phyloP scores from a whole-genome alignment of 2,888 invertebrate genomes.

The Onthophagus sagittarius region DNA sequence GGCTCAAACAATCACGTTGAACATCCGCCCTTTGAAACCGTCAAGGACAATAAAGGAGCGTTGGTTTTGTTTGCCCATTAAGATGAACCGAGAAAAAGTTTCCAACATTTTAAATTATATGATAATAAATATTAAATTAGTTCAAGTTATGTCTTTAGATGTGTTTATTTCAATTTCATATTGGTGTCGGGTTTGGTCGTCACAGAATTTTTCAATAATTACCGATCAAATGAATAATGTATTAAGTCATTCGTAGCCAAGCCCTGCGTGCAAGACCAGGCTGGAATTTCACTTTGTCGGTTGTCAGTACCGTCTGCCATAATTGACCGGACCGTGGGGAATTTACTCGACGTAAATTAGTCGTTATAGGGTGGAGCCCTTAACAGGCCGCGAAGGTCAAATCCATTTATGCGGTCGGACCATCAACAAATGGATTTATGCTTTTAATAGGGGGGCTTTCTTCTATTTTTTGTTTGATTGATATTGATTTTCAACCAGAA shows the following conservation, averaged over 20 bases:
- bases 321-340: slow-evolving; percentile 20
- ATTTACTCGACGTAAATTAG: slow-evolving; percentile 23
- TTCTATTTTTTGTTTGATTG: background rate
- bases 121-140: background rate
- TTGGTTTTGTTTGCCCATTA: background rate
- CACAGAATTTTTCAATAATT: slow-evolving; percentile 4
- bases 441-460: slow-evolving; percentile 1
- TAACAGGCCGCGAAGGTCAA: slow-evolving; percentile 18
- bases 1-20: background rate
- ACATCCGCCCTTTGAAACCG: background rate
- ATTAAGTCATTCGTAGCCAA: background rate
- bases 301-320: background rate
- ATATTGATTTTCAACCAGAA: slow-evolving; percentile 2
- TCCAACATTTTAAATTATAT: background rate
- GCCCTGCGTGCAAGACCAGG: slow-evolving; percentile 7
- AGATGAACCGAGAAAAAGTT: background rate
- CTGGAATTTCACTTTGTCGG: slow-evolving; percentile 12
- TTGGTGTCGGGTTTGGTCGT: background rate
- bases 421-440: slow-evolving; percentile 21
- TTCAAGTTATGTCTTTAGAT: background rate
- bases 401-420: slow-evolving; percentile 15
- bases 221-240: slow-evolving; percentile 7
- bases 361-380: slow-evolving; percentile 9
- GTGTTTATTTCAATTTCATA: background rate
- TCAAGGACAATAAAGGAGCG: background rate